A percentile compares a stretch with the other conserved stretches of the same genome.
Conservation (phyloP, 2,797 vertebrate species). For the Trachops cirrhosus region DNA sequence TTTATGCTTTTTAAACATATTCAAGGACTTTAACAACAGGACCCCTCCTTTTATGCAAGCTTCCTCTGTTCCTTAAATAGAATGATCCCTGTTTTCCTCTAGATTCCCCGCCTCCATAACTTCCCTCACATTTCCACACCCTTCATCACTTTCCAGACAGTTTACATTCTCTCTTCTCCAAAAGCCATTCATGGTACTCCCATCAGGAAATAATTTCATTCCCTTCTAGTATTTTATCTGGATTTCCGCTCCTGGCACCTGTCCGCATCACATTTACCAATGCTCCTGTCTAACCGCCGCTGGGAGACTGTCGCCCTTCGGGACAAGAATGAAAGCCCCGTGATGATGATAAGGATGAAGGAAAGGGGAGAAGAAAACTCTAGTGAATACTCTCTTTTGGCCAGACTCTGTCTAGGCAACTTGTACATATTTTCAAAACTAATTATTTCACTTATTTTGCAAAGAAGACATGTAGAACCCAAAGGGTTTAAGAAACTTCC, state of each 20-base stretch:
- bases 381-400: background rate
- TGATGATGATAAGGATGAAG: too few species aligned
- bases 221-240: background rate
- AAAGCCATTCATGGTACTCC: background rate
- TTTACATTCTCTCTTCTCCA: background rate
- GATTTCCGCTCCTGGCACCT: background rate
- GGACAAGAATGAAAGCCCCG: background rate
- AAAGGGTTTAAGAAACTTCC: background rate
- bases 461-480: background rate
- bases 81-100: fast-evolving
- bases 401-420: background rate
- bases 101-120: fast-evolving
- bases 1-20: background rate
- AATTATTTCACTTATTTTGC: background rate
- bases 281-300: background rate
- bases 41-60: background rate
- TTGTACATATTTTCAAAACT: background rate
- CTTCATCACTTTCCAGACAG: background rate
- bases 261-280: too few species aligned
- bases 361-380: fast-evolving
- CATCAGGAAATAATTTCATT: background rate
- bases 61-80: background rate
- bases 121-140: background rate
- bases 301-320: too few species aligned
- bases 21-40: background rate